Evolutionary conservation across 2,797 vertebrate genomes (phyloP).

Genomic region (Pipistrellus nathusii): DNA sequence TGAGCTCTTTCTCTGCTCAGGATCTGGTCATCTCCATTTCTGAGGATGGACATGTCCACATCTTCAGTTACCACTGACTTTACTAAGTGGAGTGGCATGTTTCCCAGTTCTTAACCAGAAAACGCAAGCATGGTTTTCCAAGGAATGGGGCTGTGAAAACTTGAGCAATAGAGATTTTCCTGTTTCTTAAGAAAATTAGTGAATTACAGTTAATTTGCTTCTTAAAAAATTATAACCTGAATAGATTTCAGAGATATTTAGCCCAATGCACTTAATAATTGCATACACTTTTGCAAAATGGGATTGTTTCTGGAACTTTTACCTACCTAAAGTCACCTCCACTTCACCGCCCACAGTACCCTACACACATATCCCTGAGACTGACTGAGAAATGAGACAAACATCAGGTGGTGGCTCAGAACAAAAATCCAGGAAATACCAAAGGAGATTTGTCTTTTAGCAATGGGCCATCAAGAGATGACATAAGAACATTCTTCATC

Average conservation of each 20-base stretch:
- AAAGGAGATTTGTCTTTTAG: not conserved
- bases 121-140: slow-evolving; percentile 36
- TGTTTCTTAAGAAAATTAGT: slow-evolving; percentile 29
- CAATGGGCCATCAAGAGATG: not conserved
- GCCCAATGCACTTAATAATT: not conserved
- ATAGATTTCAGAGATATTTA: slow-evolving; percentile 15
- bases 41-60: not conserved
- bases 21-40: not conserved
- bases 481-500: not conserved
- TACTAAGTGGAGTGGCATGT: not conserved
- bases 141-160: not conserved
- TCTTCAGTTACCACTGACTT: not conserved
- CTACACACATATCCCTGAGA: not conserved
- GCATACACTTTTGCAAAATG: slow-evolving; percentile 5
- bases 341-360: not conserved
- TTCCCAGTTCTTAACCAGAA: slow-evolving; percentile 10
- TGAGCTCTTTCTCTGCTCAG: not conserved
- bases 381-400: not conserved
- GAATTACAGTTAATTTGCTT: slow-evolving; percentile 17
- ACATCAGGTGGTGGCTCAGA: not conserved
- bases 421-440: not conserved
- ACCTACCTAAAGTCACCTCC: not conserved
- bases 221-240: slow-evolving; percentile 15
- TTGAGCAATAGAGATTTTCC: not conserved
- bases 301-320: slow-evolving; percentile 15